Conservation (phyloP, 2,797 vertebrate genomes). For the Parotocinclus haroldoi region DNA sequence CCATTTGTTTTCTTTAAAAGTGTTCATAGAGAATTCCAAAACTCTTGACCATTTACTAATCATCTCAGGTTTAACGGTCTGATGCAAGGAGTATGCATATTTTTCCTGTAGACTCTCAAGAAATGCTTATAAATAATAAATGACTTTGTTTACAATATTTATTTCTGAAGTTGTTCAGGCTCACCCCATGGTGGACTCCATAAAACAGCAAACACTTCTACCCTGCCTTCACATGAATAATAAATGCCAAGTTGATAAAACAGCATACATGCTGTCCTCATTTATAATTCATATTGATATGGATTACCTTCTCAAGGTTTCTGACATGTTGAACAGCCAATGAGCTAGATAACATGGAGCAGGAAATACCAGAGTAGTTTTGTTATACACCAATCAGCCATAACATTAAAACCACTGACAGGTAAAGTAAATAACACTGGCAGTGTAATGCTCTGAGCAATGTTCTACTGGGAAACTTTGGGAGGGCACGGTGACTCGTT, state of each 20-base stretch:
- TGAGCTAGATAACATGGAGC: background rate
- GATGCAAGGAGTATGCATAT: background rate
- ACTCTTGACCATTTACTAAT: background rate
- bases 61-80: background rate
- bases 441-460: too few species aligned
- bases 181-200: background rate
- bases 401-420: too few species aligned
- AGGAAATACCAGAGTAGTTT: background rate
- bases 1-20: too few species aligned
- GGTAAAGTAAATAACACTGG: too few species aligned
- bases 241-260: background rate
- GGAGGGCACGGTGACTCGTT: too few species aligned
- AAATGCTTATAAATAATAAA: constrained; percentile 28
- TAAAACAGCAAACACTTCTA: background rate
- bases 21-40: background rate
- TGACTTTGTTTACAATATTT: background rate
- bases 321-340: background rate
- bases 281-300: constrained; percentile 4
- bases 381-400: background rate
- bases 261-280: background rate
- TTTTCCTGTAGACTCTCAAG: constrained; percentile 11
- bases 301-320: background rate
- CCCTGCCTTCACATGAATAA: background rate
- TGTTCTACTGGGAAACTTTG: too few species aligned
- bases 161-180: background rate